Base-by-base conservation (phyloP, 2,113 vertebrate species). In the Conger conger region DNA sequence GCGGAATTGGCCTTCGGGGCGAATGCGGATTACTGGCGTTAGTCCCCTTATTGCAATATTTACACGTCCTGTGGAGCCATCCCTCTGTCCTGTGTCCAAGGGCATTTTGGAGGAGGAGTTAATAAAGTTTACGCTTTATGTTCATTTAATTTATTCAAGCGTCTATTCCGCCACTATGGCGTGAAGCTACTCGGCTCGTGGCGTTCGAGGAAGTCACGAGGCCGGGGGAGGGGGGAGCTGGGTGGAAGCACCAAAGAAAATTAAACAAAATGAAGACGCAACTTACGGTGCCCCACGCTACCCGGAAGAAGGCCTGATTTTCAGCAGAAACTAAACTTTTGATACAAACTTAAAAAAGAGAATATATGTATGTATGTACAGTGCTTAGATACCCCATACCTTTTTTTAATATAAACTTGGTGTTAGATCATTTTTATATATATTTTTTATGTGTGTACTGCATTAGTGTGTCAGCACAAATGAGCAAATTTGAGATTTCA, bases 41-140 rank as follows among this genome's bases (percentile, higher is more conserved):
- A 73, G 16, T 80, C 18, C 42, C 79, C 42, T 80, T 50, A 80
- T 50, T 80, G 79, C 38, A 80, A 50, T 80, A 80, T 80, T 80
- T 80, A 80, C 79, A 80, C 30, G 23, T 50, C n/a, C 79, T 5
- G 18, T 40, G 35, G 79, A 80, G 37, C 17, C 79, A 2, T 80
- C 79, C 79, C 40, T 13, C 27, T 50, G 11, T 80, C 38, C 23
- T 0, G 13, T 30, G 42, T 80, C 79, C 23, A 30, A 80, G 79
- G 79, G 27, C 79, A 33, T 80, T 27, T n/a, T 50, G 42, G 27
- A 50, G 79, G 79, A 80, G 79, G 38, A 40, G 38, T n/a, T 80
- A 80, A 80, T 45, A 80, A 30, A 40, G 20, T 42, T n/a, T 45
- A 18, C 40, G 27, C 23, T 80, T 80, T 80, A n/a, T 36, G 17